A percentile compares a stretch with the other conserved stretches of the same genome.
phyloP scores from a whole-genome alignment of 2,797 vertebrate species.

The Pangasius sanitwongsei region DNA sequence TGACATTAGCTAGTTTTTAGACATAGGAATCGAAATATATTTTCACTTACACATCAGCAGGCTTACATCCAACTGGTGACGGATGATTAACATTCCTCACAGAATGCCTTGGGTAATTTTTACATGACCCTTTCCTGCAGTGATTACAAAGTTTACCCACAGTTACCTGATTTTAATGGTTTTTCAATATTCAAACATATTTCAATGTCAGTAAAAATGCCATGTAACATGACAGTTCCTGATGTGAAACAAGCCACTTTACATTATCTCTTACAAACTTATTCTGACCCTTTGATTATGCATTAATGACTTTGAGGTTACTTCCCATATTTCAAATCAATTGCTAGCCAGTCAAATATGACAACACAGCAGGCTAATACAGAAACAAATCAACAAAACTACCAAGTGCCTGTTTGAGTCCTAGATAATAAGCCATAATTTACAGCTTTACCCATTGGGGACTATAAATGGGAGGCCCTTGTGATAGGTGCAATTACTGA shows the following conservation, averaged over 20 bases:
- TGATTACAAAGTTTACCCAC: background rate
- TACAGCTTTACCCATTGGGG: constrained; percentile 65
- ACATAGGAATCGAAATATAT: background rate
- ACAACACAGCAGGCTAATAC: constrained; percentile 57
- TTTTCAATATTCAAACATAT: constrained; percentile 3
- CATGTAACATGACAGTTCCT: background rate
- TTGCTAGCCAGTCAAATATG: constrained; percentile 38
- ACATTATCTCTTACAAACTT: background rate
- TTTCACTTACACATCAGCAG: background rate
- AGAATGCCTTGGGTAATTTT: background rate
- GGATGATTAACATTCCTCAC: constrained; percentile 1
- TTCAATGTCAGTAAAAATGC: background rate
- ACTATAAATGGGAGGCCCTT: constrained; percentile 67
- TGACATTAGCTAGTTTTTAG: background rate
- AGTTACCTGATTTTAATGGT: background rate
- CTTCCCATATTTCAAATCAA: constrained; percentile 35
- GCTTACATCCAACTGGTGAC: background rate
- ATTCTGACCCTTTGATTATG: background rate
- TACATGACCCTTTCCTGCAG: background rate
- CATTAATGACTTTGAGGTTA: background rate
- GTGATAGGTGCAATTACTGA: constrained; percentile 73
- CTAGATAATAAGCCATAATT: constrained; percentile 68
- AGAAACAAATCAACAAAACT: constrained; percentile 65
- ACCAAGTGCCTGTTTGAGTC: constrained; percentile 53
- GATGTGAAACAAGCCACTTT: background rate